Evolutionary conservation across 2,888 invertebrate genomes (phyloP).

Genomic region (Erebia epiphron): DNA sequence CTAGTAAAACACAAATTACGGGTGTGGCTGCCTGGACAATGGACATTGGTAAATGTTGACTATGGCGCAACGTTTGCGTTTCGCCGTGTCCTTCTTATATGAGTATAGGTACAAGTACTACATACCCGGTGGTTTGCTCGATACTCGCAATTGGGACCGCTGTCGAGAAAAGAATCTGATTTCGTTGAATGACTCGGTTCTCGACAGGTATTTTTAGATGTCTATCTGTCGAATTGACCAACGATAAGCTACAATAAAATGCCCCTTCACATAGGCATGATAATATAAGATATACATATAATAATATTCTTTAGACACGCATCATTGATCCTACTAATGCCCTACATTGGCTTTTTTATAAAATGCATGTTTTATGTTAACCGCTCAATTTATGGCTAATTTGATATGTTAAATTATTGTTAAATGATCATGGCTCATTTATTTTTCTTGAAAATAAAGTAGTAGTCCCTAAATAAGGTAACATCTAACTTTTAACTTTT

Average conservation of each 20-base stretch:
- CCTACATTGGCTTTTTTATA: slow-evolving; percentile 8
- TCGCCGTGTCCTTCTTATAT: neutral
- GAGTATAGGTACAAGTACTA: neutral
- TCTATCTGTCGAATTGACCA: slow-evolving; percentile 21
- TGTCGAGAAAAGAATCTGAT: slow-evolving; percentile 3
- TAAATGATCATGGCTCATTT: slow-evolving; percentile 31
- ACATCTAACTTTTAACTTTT: neutral
- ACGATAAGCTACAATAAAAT: slow-evolving; percentile 21
- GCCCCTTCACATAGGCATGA: slow-evolving; percentile 16
- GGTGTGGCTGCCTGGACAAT: slow-evolving; percentile 64
- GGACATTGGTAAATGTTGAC: slow-evolving; percentile 58
- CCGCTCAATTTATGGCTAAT: slow-evolving; percentile 45
- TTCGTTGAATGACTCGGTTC: slow-evolving; percentile 18
- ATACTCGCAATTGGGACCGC: slow-evolving; percentile 2
- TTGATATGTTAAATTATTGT: slow-evolving; percentile 41
- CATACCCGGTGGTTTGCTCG: neutral
- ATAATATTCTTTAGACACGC: slow-evolving; percentile 19
- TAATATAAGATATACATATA: neutral
- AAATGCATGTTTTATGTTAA: slow-evolving; percentile 4
- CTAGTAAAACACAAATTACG: slow-evolving; percentile 49
- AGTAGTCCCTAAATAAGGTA: neutral
- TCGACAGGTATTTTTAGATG: slow-evolving; percentile 35
- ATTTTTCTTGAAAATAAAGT: slow-evolving; percentile 41
- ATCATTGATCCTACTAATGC: slow-evolving; percentile 16
- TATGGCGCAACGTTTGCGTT: slow-evolving; percentile 47